Evolutionary conservation across 2,797 vertebrate species (phyloP).

Genomic region (Hippopotamyrus pictus): DNA sequence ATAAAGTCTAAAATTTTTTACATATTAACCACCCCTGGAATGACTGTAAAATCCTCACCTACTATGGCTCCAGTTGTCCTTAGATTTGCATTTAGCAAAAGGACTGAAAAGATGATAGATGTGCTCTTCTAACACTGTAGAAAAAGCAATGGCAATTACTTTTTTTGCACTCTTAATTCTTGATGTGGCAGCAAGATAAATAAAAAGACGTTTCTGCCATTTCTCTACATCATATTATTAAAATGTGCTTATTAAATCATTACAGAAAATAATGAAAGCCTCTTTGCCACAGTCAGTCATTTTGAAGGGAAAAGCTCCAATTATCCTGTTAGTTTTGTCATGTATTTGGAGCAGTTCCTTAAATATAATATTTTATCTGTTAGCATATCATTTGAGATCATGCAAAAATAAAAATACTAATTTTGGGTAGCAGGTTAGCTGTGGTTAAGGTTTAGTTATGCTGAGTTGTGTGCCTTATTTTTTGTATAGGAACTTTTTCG

Average conservation of each 20-base stretch:
- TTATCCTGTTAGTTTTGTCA: neutral
- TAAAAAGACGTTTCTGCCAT: neutral
- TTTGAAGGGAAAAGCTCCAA: neutral
- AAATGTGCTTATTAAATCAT: constrained; percentile 1
- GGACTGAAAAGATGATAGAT: neutral
- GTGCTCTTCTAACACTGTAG: neutral
- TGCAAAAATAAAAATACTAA: neutral
- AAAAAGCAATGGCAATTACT: neutral
- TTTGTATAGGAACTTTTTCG: neutral
- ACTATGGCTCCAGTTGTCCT: neutral
- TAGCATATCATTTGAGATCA: neutral
- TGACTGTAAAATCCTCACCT: neutral
- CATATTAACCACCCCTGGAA: neutral
- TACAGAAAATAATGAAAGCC: neutral
- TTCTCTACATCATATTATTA: neutral
- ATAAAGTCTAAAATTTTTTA: neutral
- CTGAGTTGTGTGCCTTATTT: neutral
- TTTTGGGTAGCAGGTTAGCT: neutral
- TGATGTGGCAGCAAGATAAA: neutral
- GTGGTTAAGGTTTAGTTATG: neutral
- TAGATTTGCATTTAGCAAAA: neutral
- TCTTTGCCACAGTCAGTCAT: neutral
- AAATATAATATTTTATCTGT: neutral
- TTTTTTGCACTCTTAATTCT: neutral
- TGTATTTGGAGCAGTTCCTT: neutral